Conservation (phyloP, 1,140 invertebrate species). For the Glomeris maerens region DNA sequence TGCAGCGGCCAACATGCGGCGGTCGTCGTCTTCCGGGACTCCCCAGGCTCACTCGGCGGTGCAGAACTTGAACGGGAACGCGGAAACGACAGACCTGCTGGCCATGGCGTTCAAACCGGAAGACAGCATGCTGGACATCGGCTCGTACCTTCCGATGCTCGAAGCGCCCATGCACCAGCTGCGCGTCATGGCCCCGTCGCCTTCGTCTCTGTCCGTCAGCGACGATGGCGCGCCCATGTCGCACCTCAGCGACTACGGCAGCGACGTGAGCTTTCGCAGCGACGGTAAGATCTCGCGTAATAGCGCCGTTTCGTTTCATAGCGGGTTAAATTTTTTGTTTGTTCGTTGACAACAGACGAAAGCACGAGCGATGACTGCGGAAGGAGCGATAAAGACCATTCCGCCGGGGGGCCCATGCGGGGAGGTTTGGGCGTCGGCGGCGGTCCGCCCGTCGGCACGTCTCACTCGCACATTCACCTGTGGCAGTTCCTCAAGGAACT, state of each 20-base stretch:
- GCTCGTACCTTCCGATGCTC: conserved; percentile 21
- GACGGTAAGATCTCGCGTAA: conserved; percentile 21
- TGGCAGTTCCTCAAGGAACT: conserved; percentile 99
- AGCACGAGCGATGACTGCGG: conserved; percentile 10
- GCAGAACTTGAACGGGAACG: too few species aligned
- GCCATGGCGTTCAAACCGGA: conserved; percentile 18
- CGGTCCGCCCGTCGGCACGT: too few species aligned
- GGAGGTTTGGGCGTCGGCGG: too few species aligned
- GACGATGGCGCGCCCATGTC: conserved; percentile 1
- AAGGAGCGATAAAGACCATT: conserved; percentile 17
- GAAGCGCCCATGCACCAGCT: conserved; percentile 1
- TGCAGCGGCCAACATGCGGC: too few species aligned
- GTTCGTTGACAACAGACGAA: too few species aligned
- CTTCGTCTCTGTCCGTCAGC: background rate
- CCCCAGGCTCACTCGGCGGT: too few species aligned
- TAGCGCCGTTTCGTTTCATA: too few species aligned
- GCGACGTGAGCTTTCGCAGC: conserved; percentile 19
- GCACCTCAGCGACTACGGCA: conserved; percentile 19
- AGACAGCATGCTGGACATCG: conserved; percentile 23
- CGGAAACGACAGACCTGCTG: too few species aligned
- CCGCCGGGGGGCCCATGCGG: too few species aligned
- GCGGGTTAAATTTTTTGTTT: conserved; percentile 8
- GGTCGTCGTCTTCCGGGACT: too few species aligned
- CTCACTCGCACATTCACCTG: conserved; percentile 77
- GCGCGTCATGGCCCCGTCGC: background rate